phyloP scores from a whole-genome alignment of 2,797 vertebrate species.

The Scleropages formosus region DNA sequence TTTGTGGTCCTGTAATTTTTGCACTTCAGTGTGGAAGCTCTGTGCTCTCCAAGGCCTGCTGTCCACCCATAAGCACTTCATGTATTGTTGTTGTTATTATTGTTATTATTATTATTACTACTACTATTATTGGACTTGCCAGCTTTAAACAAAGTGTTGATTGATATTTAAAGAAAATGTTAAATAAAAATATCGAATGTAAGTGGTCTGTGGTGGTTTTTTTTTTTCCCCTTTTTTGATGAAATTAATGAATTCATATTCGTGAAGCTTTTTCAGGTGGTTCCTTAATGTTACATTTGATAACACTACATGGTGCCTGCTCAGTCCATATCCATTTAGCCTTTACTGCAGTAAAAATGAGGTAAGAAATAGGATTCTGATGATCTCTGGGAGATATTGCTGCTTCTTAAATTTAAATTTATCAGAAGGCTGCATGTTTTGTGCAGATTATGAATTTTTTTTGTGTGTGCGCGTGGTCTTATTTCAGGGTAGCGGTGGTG shows the following conservation, averaged over 20 bases:
- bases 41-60: slow-evolving; percentile 22
- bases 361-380: too few relatives aligned
- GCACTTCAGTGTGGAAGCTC: slow-evolving; percentile 20
- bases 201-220: background rate
- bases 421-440: too few relatives aligned
- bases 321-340: too few relatives aligned
- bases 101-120: slow-evolving; percentile 55
- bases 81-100: slow-evolving; percentile 60
- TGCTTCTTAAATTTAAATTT: too few relatives aligned
- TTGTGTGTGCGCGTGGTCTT: background rate
- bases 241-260: too few relatives aligned
- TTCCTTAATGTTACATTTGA: too few relatives aligned
- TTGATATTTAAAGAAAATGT: slow-evolving; percentile 65
- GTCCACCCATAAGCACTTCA: slow-evolving; percentile 60
- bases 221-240: background rate
- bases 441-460: background rate
- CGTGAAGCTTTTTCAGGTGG: background rate
- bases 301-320: too few relatives aligned
- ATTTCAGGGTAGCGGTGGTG: too few relatives aligned
- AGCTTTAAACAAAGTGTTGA: slow-evolving; percentile 59
- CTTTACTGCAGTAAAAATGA: too few relatives aligned
- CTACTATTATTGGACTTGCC: slow-evolving; percentile 54
- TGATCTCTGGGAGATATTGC: too few relatives aligned
- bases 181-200: slow-evolving; percentile 62
- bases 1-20: slow-evolving; percentile 53